Evolutionary conservation across 2,888 invertebrate species (phyloP).

Genomic region (Epicampocera succincta): DNA sequence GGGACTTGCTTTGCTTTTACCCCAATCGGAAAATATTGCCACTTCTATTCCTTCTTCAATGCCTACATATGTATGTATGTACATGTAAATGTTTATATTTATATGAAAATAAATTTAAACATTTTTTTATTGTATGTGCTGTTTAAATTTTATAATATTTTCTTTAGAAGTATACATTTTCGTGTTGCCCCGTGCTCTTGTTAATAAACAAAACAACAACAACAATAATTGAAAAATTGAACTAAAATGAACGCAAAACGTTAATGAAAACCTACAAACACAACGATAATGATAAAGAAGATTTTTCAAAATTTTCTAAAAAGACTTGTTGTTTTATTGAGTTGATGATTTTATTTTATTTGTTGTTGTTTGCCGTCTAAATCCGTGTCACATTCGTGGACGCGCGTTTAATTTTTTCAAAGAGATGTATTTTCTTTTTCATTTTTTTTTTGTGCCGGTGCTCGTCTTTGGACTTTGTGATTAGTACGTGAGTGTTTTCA

Average conservation of each 20-base stretch:
- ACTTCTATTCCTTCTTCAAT: constrained; percentile 9
- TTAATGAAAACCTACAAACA: constrained; percentile 51
- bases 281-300: constrained; percentile 38
- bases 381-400: constrained; percentile 67
- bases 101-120: constrained; percentile 27
- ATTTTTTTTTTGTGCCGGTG: constrained; percentile 55
- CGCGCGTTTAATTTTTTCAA: constrained; percentile 51
- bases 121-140: constrained; percentile 33
- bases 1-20: constrained; percentile 5
- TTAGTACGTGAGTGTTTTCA: constrained; percentile 63
- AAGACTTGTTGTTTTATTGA: constrained; percentile 48
- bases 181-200: constrained; percentile 20
- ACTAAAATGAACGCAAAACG: constrained; percentile 30
- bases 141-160: constrained; percentile 54
- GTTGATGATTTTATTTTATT: constrained; percentile 50
- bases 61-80: too few relatives aligned
- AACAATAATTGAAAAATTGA: constrained; percentile 33
- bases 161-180: constrained; percentile 26
- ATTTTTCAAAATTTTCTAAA: constrained; percentile 57
- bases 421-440: constrained; percentile 47
- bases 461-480: constrained; percentile 50
- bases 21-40: constrained; percentile 6
- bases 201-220: constrained; percentile 31
- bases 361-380: constrained; percentile 45
- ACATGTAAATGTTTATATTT: constrained; percentile 13